phyloP scores from a whole-genome alignment of 1,140 invertebrate species.

The Coelopa frigida region DNA sequence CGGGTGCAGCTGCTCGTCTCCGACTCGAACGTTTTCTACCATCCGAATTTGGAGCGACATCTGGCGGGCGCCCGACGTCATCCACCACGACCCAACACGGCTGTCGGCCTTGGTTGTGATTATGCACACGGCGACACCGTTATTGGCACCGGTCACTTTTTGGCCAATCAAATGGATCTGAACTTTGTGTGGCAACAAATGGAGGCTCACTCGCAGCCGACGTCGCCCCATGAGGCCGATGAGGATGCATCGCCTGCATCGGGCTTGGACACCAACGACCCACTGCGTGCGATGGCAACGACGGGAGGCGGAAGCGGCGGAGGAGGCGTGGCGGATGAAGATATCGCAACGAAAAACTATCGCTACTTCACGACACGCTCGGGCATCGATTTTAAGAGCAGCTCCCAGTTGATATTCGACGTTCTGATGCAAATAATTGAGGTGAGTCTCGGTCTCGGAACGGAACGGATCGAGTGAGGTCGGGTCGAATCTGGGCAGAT shows the following conservation, averaged over 20 bases:
- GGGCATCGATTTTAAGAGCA: constrained; percentile 43
- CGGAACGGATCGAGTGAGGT: background rate
- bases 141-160: constrained; percentile 40
- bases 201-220: constrained; percentile 24
- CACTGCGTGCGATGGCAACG: background rate
- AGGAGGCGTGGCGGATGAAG: constrained; percentile 12
- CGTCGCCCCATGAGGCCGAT: too few species aligned
- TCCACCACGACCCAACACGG: too few species aligned
- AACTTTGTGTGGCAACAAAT: constrained; percentile 43
- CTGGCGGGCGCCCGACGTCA: constrained; percentile 7
- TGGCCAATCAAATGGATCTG: constrained; percentile 42
- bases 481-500: background rate
- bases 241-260: too few species aligned
- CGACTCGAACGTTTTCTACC: constrained; percentile 38
- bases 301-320: constrained; percentile 1
- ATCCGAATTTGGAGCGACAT: constrained; percentile 40
- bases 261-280: background rate
- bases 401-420: constrained; percentile 42
- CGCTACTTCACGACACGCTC: constrained; percentile 36
- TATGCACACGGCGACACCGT: too few species aligned
- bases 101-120: too few species aligned
- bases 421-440: constrained; percentile 44
- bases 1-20: constrained; percentile 38
- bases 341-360: constrained; percentile 38
- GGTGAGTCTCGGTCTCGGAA: too few species aligned